A percentile compares a stretch with the other conserved stretches of the same genome.
These are phyloP conservation scores for Pseudolycoriella hygida DNA, from an alignment of 2,888 invertebrate species.

Conservation along the genomic window DNA sequence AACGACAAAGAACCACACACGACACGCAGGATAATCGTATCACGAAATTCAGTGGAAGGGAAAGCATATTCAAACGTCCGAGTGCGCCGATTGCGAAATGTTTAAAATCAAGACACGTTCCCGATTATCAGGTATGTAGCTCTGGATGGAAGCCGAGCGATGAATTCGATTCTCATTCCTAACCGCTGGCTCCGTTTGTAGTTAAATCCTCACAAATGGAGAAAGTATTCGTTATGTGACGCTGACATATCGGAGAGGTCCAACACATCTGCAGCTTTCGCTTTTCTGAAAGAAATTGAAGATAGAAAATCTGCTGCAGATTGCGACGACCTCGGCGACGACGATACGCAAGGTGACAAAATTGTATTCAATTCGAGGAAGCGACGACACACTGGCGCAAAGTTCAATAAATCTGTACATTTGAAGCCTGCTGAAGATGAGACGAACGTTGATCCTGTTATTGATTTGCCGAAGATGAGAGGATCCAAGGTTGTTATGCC, in stretches of 20 bases:
- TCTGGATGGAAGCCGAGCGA: background rate
- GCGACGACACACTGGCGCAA: background rate
- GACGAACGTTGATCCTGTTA: slow-evolving; percentile 16
- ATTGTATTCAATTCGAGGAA: slow-evolving; percentile 13
- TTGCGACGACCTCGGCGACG: slow-evolving; percentile 15
- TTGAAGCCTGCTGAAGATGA: slow-evolving; percentile 10
- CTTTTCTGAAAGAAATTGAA: slow-evolving; percentile 53
- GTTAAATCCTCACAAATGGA: slow-evolving; percentile 67
- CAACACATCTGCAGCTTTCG: slow-evolving; percentile 59
- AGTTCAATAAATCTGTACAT: slow-evolving; percentile 11
- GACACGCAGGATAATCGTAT: slow-evolving; percentile 22
- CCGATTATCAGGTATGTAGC: slow-evolving; percentile 27
- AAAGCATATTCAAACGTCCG: slow-evolving; percentile 65
- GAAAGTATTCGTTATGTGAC: slow-evolving; percentile 61
- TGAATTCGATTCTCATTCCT: background rate
- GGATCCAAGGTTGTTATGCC: slow-evolving; percentile 62
- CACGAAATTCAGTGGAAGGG: slow-evolving; percentile 30
- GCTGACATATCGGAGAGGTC: slow-evolving; percentile 67
- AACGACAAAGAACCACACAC: slow-evolving; percentile 6
- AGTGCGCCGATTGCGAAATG: slow-evolving; percentile 43
- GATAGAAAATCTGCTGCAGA: slow-evolving; percentile 25
- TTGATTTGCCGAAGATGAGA: slow-evolving; percentile 34
- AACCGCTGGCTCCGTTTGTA: slow-evolving; percentile 34
- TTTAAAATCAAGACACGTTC: slow-evolving; percentile 28
- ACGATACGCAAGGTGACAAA: slow-evolving; percentile 11